These are phyloP conservation scores for Argya squamiceps DNA, from an alignment of 2,797 vertebrate genomes.

Conservation along the genomic window DNA sequence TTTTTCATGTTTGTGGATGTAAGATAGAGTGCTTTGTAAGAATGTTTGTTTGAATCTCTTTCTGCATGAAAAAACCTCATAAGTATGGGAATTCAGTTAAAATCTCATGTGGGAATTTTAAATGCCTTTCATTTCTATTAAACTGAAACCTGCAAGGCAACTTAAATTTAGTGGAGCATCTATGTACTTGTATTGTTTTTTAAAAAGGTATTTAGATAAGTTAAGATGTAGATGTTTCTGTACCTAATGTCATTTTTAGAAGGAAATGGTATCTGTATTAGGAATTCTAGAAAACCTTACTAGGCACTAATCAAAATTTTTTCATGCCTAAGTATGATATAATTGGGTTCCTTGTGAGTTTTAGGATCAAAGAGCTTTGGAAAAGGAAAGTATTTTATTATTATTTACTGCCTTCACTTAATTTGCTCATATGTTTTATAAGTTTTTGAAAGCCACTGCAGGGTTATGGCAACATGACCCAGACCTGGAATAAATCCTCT, in stretches of 20 bases:
- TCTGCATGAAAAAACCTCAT: background rate
- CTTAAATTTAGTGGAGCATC: background rate
- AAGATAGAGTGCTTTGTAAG: background rate
- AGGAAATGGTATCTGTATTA: background rate
- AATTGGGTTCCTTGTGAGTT: background rate
- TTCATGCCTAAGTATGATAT: background rate
- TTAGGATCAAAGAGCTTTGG: background rate
- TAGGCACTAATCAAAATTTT: background rate
- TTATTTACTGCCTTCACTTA: slow-evolving; percentile 17
- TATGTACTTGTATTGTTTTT: background rate
- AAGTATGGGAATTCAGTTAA: background rate
- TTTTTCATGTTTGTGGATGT: background rate
- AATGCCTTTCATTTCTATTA: background rate
- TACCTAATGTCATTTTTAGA: background rate
- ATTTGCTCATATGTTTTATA: background rate
- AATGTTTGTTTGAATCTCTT: background rate
- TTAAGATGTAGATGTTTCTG: background rate
- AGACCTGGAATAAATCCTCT: background rate
- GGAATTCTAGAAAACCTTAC: background rate
- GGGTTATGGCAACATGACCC: background rate
- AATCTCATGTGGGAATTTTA: background rate
- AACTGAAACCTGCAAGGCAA: background rate
- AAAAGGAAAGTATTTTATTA: slow-evolving; percentile 8
- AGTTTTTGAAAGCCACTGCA: background rate
- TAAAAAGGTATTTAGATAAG: background rate